Percentiles rank a stretch among this genome's conserved stretches.
phyloP scores from a whole-genome alignment of 1,140 invertebrate species.

The Drosophila triauraria region DNA sequence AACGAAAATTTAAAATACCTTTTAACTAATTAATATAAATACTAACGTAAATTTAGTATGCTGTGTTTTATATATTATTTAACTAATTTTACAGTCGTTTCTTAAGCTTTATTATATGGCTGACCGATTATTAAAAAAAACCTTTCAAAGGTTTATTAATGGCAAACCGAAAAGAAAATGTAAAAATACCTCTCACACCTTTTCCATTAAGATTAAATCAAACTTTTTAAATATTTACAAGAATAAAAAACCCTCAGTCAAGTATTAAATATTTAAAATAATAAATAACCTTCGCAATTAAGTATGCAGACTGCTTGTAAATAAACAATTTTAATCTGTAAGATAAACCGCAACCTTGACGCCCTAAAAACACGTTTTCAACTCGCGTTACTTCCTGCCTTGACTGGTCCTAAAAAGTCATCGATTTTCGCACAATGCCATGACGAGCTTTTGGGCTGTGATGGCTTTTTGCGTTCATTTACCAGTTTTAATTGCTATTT shows the following conservation, averaged over 20 bases:
- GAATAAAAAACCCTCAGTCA: too few species aligned
- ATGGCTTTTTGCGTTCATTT: constrained; percentile 27
- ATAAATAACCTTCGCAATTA: neutral
- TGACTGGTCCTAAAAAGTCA: neutral
- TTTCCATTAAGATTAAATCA: neutral
- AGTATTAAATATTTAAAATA: too few species aligned
- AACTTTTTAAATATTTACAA: neutral
- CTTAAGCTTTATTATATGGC: too few species aligned
- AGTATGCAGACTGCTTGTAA: neutral
- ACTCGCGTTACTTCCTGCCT: constrained; percentile 4
- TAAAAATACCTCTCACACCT: too few species aligned
- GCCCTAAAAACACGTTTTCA: neutral
- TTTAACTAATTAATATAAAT: too few species aligned
- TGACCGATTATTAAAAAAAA: too few species aligned
- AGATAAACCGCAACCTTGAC: neutral
- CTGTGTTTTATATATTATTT: too few species aligned
- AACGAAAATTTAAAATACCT: neutral
- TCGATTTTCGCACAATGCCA: constrained; percentile 25
- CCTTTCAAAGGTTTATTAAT: too few species aligned
- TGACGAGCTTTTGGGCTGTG: constrained; percentile 10
- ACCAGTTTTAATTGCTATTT: constrained; percentile 43
- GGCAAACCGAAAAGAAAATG: too few species aligned
- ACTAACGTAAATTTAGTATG: too few species aligned
- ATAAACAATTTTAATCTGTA: constrained; percentile 12
- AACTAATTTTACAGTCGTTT: too few species aligned